Percentiles rank a stretch among this genome's conserved stretches.
These are phyloP conservation scores for Cheracebus regulus DNA, from an alignment of 2,797 vertebrate genomes.

Conservation along the genomic window DNA sequence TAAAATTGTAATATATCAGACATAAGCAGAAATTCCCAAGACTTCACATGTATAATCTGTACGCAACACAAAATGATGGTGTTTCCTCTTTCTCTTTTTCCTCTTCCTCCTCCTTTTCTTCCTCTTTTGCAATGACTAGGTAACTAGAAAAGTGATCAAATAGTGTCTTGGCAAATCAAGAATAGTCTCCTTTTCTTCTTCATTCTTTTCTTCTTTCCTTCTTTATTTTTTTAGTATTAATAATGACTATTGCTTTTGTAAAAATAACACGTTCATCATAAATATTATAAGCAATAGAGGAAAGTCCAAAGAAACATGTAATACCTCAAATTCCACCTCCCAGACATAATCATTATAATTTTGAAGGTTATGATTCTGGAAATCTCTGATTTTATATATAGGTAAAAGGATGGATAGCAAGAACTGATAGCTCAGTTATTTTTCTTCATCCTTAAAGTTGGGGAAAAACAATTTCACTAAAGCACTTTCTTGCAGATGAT, in stretches of 20 bases:
- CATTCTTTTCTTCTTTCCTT: not conserved
- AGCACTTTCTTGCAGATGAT: not conserved
- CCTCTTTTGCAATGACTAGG: not conserved
- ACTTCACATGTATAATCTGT: not conserved
- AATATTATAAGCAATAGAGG: not conserved
- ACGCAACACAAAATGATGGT: not conserved
- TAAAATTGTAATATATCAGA: constrained; percentile 19
- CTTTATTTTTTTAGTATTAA: not conserved
- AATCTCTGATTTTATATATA: not conserved
- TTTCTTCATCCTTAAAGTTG: not conserved
- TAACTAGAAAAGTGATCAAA: constrained; percentile 11
- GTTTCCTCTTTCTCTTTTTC: not conserved
- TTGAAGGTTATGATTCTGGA: not conserved
- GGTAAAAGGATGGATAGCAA: not conserved
- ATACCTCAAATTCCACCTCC: not conserved
- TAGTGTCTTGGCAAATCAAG: not conserved
- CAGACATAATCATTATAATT: constrained; percentile 14
- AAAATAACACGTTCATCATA: not conserved
- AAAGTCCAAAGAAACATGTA: constrained; percentile 6
- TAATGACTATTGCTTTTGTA: not conserved
- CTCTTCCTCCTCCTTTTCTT: not conserved
- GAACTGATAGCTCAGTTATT: not conserved
- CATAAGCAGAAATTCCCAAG: constrained; percentile 17
- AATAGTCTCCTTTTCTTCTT: not conserved
- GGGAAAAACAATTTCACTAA: not conserved